Evolutionary conservation across 2,888 invertebrate genomes (phyloP), one percentile per base, ranked within the genome.

Genomic region (Pilophorus perplexus): DNA sequence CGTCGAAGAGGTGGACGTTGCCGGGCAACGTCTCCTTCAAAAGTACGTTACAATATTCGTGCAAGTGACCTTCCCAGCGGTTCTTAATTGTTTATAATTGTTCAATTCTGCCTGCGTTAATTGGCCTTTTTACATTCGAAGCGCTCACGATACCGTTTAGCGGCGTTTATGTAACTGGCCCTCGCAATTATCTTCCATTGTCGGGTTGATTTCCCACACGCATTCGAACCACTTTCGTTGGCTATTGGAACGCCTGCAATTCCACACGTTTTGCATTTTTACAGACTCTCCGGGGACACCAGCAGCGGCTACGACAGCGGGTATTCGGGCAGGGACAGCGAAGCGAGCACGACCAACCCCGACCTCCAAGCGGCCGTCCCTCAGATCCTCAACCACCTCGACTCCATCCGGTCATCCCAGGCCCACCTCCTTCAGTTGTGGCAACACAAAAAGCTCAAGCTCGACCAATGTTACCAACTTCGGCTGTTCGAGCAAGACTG

Each of bases 401-500:
- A 92, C 74, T 88, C 92, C 69, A 89, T 95, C 23, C 90, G 93
- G 72, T 87, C 90, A 3, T 90, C 91, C 0, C 92, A 95, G 75
- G 90, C 93, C 75, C 92, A 95, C 75, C 85, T 97, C 52, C 84
- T 93, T 71, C 93, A 93, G 74, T 80, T 93, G 66, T 98, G 97
- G 97, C 93, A 94, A 75, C 90, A 90, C 74, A 94, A 96, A 77
- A 92, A 95, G 76, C 84, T 89, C 74, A 92, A 95, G 78, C 82
- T 98, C 70, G 96, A 97, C 76, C 96, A 97, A 78, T 95, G 96
- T 77, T 93, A 96, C 76, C 96, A 98, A 77, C 83, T 97, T 73
- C 83, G 96, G 55, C 84, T 97, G 50, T 96, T 97, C 76, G 97
- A 98, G 78, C 93, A 94, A 77, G 98, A 98, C 77, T 97, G 96